These are phyloP conservation scores for Neofelis nebulosa DNA, from an alignment of 2,113 vertebrate genomes.

Conservation along the genomic window DNA sequence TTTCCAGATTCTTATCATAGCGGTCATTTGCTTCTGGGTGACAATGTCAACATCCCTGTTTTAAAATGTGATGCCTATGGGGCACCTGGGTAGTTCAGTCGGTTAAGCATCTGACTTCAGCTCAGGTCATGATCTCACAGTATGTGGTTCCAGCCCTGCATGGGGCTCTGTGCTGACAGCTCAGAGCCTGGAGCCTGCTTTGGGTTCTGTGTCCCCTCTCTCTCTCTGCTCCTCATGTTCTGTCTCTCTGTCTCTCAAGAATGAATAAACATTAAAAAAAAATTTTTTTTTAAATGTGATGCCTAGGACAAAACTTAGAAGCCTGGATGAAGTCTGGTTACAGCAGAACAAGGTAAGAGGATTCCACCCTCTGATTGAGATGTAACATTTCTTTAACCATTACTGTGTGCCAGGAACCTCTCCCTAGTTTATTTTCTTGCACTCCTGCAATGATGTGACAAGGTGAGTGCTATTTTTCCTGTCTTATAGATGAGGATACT, in stretches of 20 bases:
- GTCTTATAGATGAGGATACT: not conserved
- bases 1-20: slow-evolving; percentile 10
- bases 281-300: not conserved
- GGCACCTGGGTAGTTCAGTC: too few species aligned
- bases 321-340: not conserved
- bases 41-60: not conserved
- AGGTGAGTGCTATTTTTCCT: not conserved
- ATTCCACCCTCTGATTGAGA: not conserved
- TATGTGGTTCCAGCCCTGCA: too few species aligned
- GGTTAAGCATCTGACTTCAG: too few species aligned
- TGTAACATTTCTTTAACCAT: not conserved
- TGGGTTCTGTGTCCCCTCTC: too few species aligned
- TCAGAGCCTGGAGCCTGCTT: too few species aligned
- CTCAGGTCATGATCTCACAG: too few species aligned
- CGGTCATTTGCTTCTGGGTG: not conserved
- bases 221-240: too few species aligned
- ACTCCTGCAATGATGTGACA: not conserved
- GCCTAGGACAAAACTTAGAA: not conserved
- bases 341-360: not conserved
- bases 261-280: too few species aligned
- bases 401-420: not conserved
- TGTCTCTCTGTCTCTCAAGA: too few species aligned
- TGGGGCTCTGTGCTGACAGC: too few species aligned
- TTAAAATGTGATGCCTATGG: not conserved
- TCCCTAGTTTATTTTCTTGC: not conserved